Evolutionary conservation across 2,888 invertebrate genomes (phyloP).

Genomic region (Hyposoter dolosus): DNA sequence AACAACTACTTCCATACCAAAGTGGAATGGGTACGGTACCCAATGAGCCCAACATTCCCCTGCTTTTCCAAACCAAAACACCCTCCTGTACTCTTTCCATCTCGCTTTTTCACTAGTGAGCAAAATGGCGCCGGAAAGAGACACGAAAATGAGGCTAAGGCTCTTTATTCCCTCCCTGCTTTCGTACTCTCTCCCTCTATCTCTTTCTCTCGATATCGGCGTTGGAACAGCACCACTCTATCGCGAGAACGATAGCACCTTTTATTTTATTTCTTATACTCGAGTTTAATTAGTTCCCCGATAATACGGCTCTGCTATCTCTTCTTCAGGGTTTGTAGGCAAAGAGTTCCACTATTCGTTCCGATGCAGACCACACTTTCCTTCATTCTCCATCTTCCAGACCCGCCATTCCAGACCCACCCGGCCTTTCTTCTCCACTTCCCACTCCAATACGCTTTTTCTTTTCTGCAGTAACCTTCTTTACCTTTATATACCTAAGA

Average conservation of each 20-base stretch:
- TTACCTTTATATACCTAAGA: neutral
- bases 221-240: constrained; percentile 70
- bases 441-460: neutral
- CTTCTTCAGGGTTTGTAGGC: constrained; percentile 71
- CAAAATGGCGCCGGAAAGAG: constrained; percentile 33
- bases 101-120: constrained; percentile 42
- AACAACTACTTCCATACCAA: constrained; percentile 41
- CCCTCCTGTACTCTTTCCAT: constrained; percentile 49
- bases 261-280: constrained; percentile 82
- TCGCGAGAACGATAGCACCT: constrained; percentile 79
- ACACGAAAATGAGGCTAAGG: constrained; percentile 38
- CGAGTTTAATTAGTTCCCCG: constrained; percentile 83
- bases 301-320: constrained; percentile 80
- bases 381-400: constrained; percentile 44
- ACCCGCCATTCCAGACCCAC: too few relatives aligned
- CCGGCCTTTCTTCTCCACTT: constrained; percentile 25
- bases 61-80: constrained; percentile 27
- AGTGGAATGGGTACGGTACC: constrained; percentile 31
- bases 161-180: constrained; percentile 14
- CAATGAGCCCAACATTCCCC: constrained; percentile 39
- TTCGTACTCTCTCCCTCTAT: neutral
- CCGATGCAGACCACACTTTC: constrained; percentile 41
- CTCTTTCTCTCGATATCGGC: constrained; percentile 65
- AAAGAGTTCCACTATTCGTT: constrained; percentile 59
- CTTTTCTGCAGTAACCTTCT: neutral